Percentiles rank a stretch among this genome's conserved stretches.
Conservation (phyloP, 2,888 invertebrate genomes). For the Apotomis betuletana region DNA sequence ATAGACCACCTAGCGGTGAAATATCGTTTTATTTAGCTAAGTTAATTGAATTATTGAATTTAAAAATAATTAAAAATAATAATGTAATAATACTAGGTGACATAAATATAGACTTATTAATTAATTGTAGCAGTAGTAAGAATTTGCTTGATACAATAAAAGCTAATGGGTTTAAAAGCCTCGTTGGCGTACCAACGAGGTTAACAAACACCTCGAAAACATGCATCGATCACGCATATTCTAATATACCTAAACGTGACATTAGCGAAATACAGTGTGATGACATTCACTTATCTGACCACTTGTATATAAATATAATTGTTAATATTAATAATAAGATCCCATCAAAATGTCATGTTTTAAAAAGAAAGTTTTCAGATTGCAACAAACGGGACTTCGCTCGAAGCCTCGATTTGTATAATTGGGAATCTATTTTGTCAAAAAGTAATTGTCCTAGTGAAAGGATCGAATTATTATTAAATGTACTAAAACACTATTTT, state of each 20-base stretch:
- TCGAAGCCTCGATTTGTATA: background rate
- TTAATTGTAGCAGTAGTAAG: too few relatives aligned
- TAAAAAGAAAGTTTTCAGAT: background rate
- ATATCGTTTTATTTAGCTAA: constrained; percentile 1
- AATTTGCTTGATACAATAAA: too few relatives aligned
- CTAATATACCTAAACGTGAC: background rate
- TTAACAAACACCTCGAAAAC: too few relatives aligned
- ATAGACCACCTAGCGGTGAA: constrained; percentile 12
- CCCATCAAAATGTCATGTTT: background rate
- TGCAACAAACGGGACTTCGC: background rate
- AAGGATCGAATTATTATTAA: background rate
- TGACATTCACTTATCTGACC: too few relatives aligned
- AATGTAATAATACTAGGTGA: constrained; percentile 2
- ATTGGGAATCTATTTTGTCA: background rate
- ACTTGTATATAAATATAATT: too few relatives aligned
- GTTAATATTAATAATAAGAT: background rate
- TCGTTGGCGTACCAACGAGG: too few relatives aligned
- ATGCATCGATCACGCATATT: background rate
- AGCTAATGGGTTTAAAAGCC: too few relatives aligned
- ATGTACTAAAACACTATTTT: constrained; percentile 4
- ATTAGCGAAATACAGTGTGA: background rate
- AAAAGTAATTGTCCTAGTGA: background rate
- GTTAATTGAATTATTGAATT: background rate
- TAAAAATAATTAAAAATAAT: background rate
- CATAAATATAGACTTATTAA: constrained; percentile 5